Evolutionary conservation across 2,888 invertebrate species (phyloP).

Genomic region (Acanthosepion esculentum): DNA sequence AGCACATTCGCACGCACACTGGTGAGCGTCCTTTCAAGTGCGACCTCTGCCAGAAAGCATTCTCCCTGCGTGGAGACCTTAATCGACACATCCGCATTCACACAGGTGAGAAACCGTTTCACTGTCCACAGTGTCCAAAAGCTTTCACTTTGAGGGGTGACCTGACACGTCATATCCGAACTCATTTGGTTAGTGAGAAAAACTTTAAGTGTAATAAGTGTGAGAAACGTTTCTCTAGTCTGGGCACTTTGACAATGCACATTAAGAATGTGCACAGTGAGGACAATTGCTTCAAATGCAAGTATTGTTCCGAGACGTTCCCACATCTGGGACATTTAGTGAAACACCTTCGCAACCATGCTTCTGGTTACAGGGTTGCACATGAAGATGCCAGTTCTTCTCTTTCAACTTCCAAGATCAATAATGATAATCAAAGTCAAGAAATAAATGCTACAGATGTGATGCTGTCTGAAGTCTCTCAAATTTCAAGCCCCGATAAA

Average conservation of each 20-base stretch:
- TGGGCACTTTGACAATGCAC: constrained; percentile 25
- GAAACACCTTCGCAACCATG: constrained; percentile 14
- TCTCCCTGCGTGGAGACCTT: constrained; percentile 15
- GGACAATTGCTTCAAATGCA: constrained; percentile 13
- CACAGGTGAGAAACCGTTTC: constrained; percentile 41
- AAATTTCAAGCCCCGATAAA: not conserved
- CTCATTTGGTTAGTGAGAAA: not conserved
- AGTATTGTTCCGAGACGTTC: constrained; percentile 36
- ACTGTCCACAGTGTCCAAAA: constrained; percentile 42
- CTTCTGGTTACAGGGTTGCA: not conserved
- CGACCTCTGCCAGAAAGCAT: constrained; percentile 36
- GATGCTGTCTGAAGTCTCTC: not conserved
- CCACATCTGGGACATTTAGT: not conserved
- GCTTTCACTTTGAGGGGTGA: not conserved
- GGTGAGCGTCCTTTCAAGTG: constrained; percentile 24
- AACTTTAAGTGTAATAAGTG: constrained; percentile 36
- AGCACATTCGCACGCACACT: constrained; percentile 40
- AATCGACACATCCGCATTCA: constrained; percentile 41
- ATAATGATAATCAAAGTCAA: too few species aligned
- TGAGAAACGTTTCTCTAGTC: constrained; percentile 34
- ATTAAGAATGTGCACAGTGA: not conserved
- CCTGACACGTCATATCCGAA: not conserved
- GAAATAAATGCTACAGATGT: not conserved
- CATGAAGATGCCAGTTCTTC: not conserved
- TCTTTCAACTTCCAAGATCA: not conserved